Base-by-base conservation (phyloP, 2,797 vertebrate genomes). In the Darevskia nairensis region DNA sequence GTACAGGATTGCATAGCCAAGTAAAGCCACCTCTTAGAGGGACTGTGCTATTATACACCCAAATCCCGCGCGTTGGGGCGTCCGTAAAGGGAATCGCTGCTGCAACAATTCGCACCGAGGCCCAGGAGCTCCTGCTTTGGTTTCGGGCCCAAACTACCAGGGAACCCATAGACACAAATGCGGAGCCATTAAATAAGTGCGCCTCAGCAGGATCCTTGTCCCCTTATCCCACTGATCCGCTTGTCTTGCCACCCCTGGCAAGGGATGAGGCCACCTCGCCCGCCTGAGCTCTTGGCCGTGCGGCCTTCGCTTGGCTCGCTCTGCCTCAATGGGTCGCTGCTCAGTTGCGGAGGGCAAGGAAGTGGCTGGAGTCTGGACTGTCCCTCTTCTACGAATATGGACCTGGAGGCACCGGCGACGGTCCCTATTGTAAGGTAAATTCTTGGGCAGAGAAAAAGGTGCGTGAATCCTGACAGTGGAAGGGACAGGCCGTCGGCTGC, bases 11-110 rank as follows among this genome's bases (percentile, higher is more conserved):
- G 78, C 82, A 88, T 75, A n/a, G 89, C 90, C 3, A 92, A 93
- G 93, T 93, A 94, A 94, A 94, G 91, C 92, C 93, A 89, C 88
- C 86, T 87, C 82, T 76, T 93, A 88, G 89, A 87, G 85, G 81
- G 90, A 86, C 91, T 92, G 87, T 92, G 88, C 92, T 93, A 91
- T 91, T 93, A 93, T 84, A 87, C 66, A 83, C 83, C 94, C 94
- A 92, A 94, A 94, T 95, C 94, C 91, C 91, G 86, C 86, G 89
- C 91, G 90, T 87, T 94, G 94, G 92, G 92, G 90, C 92, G 91
- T 92, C 92, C 89, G 92, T 94, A 93, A 93, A 90, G 94, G 93
- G 89, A 86, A 84, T 88, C 91, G 86, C 90, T 92, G 85, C 91
- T 55, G 50, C 50, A 55, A 15, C 50, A 1, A 15, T 13, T 15